Percentiles rank a stretch among this genome's conserved stretches.
phyloP scores from a whole-genome alignment of 2,113 vertebrate genomes.

The Otis tarda region DNA sequence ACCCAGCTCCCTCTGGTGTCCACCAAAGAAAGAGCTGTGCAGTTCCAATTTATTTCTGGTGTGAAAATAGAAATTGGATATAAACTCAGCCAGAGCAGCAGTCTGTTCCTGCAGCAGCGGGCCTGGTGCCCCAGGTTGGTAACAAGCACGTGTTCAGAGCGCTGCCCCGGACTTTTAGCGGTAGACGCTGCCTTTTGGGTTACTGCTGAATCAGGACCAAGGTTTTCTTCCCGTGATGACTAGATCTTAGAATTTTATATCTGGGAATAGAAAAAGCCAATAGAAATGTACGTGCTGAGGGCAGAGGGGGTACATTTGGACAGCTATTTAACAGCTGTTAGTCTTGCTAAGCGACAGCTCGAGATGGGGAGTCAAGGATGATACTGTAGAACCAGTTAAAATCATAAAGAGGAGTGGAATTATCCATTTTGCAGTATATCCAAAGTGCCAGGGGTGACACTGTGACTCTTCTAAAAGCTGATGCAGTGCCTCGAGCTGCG shows the following conservation, averaged over 20 bases:
- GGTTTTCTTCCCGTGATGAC: background rate
- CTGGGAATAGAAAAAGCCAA: background rate
- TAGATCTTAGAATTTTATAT: background rate
- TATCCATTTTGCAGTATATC: background rate
- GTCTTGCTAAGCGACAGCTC: slow-evolving; percentile 8
- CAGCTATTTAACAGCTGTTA: slow-evolving; percentile 11
- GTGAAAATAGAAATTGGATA: background rate
- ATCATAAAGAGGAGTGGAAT: background rate
- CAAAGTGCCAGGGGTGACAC: background rate
- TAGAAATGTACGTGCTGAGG: background rate
- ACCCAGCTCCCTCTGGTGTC: slow-evolving; percentile 17
- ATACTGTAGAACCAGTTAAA: background rate
- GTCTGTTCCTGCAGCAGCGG: background rate
- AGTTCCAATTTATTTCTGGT: background rate
- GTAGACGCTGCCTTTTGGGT: background rate
- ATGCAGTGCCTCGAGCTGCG: background rate
- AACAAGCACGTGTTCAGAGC: background rate
- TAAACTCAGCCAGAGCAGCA: background rate
- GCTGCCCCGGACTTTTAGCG: background rate
- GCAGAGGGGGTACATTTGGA: background rate
- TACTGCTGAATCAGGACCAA: background rate
- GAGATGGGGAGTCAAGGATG: background rate
- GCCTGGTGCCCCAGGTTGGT: background rate
- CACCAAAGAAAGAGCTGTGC: background rate
- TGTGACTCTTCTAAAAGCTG: background rate